Evolutionary conservation across 2,797 vertebrate species (phyloP), one percentile per base, ranked within the genome.

Genomic region (Brachyalestes nurse): DNA sequence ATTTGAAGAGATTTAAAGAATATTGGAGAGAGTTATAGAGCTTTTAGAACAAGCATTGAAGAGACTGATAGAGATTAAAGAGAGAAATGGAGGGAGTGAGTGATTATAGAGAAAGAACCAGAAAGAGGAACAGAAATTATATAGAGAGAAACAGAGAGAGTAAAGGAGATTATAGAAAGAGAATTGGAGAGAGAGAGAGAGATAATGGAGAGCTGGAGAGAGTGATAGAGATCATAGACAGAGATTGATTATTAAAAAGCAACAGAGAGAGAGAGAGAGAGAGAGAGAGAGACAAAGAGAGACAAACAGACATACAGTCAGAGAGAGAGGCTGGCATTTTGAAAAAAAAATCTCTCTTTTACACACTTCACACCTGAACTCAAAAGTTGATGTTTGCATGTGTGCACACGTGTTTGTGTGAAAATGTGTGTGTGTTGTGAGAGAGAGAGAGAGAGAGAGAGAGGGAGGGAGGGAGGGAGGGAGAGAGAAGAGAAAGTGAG

Each of bases 361-460:
- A 66, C 49, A 75, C 14, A 60, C 47, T 58, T 61, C 17, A 28
- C 62, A 66, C 61, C 17, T 58, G 49, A 12, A 45, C 21, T 72
- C 13, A 53, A 73, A 38, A 57, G 38, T 58, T 49, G 28, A 13
- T 12, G 45, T 21, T 17, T 53, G 40, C 25, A 49, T 65, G 70
- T 72, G 73, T 57, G 21, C 65, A 47, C 53, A 70, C 45, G 57
- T 0, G 67, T 70, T 28, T 9, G 40, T 70, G 19, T 64, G 34
- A 10, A 61, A 53, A 8, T 40, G 40, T 34, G 64, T 66, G 62
- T 73, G 74, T 58, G 53, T 51, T 34, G 34, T 34, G 34, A 34
- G 34, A 34, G 34, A 34, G 34, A 34, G 34, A 34, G 34, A 4
- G 34, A 4, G 34, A 28, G 28, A 28, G 28, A 28, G 28, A 28